These are phyloP conservation scores for Heliconius ethilla DNA, from an alignment of 2,888 invertebrate species.

Conservation along the genomic window DNA sequence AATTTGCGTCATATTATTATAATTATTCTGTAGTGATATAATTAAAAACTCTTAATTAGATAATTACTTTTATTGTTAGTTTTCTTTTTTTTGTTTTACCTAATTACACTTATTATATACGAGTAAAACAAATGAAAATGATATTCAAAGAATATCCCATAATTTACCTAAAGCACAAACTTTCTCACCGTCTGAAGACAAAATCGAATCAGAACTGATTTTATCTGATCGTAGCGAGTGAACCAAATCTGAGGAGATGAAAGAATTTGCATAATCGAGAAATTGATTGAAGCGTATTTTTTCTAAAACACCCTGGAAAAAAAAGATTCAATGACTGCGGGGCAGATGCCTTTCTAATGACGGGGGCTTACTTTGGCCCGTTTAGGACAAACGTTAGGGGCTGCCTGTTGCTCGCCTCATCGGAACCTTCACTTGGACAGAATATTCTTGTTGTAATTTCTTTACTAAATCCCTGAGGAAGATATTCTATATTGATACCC, in stretches of 20 bases:
- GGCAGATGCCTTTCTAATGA: constrained; percentile 70
- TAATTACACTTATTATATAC: background rate
- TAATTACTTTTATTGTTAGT: background rate
- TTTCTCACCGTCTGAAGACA: constrained; percentile 52
- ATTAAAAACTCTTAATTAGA: background rate
- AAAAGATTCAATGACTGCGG: constrained; percentile 66
- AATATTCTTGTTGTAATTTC: constrained; percentile 32
- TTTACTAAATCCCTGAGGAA: background rate
- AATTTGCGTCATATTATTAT: background rate
- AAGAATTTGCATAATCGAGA: constrained; percentile 74
- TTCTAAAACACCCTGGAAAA: constrained; percentile 58
- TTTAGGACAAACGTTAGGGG: constrained; percentile 46
- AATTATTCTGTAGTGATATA: background rate
- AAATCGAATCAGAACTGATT: constrained; percentile 62
- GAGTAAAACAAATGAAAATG: background rate
- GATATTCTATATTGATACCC: background rate
- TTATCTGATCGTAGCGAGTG: constrained; percentile 60
- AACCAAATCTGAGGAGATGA: constrained; percentile 61
- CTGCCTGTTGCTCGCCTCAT: constrained; percentile 49
- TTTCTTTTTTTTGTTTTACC: background rate
- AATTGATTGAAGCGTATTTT: constrained; percentile 77
- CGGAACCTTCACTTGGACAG: constrained; percentile 14
- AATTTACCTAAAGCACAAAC: background rate
- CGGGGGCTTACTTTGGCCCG: constrained; percentile 52
- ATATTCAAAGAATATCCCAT: background rate